Evolutionary conservation across 2,113 vertebrate species (phyloP).

Genomic region (Malurus elegans): DNA sequence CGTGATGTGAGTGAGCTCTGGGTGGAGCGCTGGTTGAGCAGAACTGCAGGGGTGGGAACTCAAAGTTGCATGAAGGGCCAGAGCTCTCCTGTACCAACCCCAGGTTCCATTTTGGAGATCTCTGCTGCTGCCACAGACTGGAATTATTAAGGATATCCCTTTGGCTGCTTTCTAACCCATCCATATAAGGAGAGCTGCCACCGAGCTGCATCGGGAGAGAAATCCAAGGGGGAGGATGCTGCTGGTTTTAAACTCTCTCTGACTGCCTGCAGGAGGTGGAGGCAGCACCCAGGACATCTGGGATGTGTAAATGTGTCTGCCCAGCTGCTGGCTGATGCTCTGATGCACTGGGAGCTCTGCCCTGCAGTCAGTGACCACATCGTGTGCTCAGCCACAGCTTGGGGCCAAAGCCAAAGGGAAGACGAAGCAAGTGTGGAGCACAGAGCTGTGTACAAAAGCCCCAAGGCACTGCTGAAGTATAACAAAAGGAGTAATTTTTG

Average conservation of each 20-base stretch:
- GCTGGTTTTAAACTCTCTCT: not conserved
- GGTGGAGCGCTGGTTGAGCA: not conserved
- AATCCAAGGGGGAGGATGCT: not conserved
- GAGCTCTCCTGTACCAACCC: not conserved
- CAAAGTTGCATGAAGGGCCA: fast-evolving
- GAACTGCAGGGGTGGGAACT: not conserved
- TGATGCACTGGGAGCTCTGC: not conserved
- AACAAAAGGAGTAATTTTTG: not conserved
- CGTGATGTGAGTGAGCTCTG: not conserved
- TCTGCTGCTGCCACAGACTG: not conserved
- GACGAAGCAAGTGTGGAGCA: not conserved
- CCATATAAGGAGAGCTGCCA: not conserved
- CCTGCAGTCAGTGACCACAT: not conserved
- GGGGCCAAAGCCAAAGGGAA: not conserved
- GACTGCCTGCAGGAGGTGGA: not conserved
- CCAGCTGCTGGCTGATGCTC: not conserved
- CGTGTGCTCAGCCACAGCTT: not conserved
- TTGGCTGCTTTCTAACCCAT: not conserved
- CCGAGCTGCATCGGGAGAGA: fast-evolving
- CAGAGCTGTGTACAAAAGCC: not conserved
- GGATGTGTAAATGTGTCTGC: not conserved
- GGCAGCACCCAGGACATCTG: not conserved
- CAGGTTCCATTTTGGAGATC: not conserved
- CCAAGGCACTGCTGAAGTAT: not conserved
- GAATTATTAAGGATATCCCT: not conserved